Evolutionary conservation across 2,888 invertebrate genomes (phyloP).

Genomic region (Liodrosophila aerea): DNA sequence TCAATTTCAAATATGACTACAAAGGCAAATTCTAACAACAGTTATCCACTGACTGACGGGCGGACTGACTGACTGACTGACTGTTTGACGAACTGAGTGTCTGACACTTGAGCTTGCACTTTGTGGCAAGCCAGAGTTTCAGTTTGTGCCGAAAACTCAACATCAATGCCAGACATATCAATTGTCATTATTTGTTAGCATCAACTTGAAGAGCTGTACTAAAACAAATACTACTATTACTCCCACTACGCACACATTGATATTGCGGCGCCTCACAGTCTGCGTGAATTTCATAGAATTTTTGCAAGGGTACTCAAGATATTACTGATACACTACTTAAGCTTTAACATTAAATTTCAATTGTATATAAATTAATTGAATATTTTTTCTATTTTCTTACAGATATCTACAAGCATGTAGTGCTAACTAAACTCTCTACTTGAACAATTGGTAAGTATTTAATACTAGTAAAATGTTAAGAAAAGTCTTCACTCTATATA

Average conservation of each 20-base stretch:
- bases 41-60: not conserved
- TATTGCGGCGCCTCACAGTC: conserved; percentile 48
- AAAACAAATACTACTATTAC: conserved; percentile 37
- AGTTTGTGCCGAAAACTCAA: conserved; percentile 2
- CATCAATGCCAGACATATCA: conserved; percentile 63
- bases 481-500: too few relatives aligned
- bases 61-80: not conserved
- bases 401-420: too few relatives aligned
- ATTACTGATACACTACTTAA: too few relatives aligned
- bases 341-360: too few relatives aligned
- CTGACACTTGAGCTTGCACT: conserved; percentile 20
- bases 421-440: too few relatives aligned
- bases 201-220: conserved; percentile 26
- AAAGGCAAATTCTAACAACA: conserved; percentile 19
- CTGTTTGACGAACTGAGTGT: not conserved
- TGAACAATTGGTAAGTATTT: too few relatives aligned
- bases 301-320: too few relatives aligned
- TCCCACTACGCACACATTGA: too few relatives aligned
- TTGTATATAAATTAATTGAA: not conserved
- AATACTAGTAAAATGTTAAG: too few relatives aligned
- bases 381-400: too few relatives aligned
- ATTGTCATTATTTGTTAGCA: conserved; percentile 57
- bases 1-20: conserved; percentile 36
- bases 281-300: conserved; percentile 3
- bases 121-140: conserved; percentile 1